Percentiles rank a stretch among this genome's conserved stretches.
phyloP scores from a whole-genome alignment of 2,797 vertebrate genomes.

The Acomys russatus region DNA sequence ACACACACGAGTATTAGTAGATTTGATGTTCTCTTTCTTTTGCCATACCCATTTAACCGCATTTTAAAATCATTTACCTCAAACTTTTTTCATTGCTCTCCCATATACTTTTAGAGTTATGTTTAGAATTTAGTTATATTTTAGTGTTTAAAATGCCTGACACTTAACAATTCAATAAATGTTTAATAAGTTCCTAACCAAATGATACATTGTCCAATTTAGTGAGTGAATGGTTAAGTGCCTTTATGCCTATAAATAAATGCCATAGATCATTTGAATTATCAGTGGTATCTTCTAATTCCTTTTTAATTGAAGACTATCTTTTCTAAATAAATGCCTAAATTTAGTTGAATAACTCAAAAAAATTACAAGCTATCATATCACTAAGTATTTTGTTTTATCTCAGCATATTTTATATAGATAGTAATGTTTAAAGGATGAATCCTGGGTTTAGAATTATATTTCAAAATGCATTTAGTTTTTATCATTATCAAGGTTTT shows the following conservation, averaged over 20 bases:
- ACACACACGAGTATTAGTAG: neutral
- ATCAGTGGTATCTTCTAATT: neutral
- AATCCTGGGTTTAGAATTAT: constrained; percentile 7
- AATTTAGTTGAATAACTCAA: neutral
- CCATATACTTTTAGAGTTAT: constrained; percentile 6
- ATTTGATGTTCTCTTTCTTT: neutral
- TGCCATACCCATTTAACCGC: neutral
- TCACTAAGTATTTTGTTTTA: neutral
- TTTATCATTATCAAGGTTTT: neutral
- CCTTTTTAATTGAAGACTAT: constrained; percentile 23
- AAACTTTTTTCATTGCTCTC: neutral
- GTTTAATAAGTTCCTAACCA: neutral
- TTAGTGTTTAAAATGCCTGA: constrained; percentile 11
- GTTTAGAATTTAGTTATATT: neutral
- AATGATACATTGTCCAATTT: neutral
- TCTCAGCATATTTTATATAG: neutral
- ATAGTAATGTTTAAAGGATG: neutral
- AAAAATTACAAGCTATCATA: neutral
- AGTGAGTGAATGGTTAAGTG: constrained; percentile 8
- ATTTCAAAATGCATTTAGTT: constrained; percentile 34
- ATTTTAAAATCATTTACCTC: neutral
- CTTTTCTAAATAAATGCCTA: constrained; percentile 42
- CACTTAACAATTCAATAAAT: constrained; percentile 8
- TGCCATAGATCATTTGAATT: neutral
- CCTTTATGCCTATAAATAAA: neutral